Conservation (phyloP, 1,140 invertebrate genomes). For the Cydia strobilella region DNA sequence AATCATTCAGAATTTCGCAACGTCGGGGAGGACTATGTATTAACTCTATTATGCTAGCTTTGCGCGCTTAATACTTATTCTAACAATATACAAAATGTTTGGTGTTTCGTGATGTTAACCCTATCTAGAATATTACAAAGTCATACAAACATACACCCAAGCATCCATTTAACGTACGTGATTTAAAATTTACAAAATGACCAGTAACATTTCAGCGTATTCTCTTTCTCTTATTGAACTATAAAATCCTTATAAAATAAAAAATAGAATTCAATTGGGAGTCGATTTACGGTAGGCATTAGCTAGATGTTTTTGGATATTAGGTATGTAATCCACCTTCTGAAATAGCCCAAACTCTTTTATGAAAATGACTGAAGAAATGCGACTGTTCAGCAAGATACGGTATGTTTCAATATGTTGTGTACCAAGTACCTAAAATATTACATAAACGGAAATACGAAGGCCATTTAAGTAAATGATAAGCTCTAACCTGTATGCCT, state of each 20-base stretch:
- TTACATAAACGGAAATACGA: no score
- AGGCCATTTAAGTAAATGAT: no score
- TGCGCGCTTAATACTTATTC: not conserved
- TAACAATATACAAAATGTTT: constrained; percentile 21
- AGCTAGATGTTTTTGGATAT: no score
- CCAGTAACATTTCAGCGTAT: constrained; percentile 3
- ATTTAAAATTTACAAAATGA: constrained; percentile 34
- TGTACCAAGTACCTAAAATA: no score
- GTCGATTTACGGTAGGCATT: no score
- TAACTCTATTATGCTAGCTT: not conserved
- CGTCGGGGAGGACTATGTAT: not conserved
- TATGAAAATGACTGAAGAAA: no score
- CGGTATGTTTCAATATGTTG: no score
- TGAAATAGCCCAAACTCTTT: no score
- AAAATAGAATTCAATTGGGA: no score
- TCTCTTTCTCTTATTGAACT: not conserved
- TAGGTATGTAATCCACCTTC: no score
- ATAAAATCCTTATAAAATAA: not conserved
- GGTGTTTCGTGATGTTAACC: constrained; percentile 20
- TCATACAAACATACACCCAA: not conserved
- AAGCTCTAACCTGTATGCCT: no score
- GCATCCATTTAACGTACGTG: not conserved
- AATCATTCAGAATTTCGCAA: not conserved
- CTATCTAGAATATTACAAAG: constrained; percentile 26
- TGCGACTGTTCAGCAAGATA: no score